Conservation (phyloP, 2,888 invertebrate genomes). For the Metacarcinus magister region DNA sequence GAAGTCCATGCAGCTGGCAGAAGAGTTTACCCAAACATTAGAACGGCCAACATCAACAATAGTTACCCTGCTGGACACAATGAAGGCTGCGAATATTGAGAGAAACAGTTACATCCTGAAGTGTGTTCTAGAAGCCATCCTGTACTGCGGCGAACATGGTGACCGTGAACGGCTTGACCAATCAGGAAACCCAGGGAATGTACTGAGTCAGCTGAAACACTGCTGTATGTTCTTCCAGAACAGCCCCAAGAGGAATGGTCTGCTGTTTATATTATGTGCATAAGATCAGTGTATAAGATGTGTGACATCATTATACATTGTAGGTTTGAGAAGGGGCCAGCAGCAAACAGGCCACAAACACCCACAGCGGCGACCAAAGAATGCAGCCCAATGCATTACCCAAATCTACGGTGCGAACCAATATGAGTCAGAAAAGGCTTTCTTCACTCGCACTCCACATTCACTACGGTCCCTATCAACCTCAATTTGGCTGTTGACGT, state of each 20-base stretch:
- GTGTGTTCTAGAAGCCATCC: too few relatives aligned
- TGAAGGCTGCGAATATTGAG: too few relatives aligned
- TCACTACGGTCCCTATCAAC: neutral
- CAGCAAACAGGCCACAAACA: neutral
- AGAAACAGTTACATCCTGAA: too few relatives aligned
- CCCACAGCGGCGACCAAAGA: neutral
- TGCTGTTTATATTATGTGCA: neutral
- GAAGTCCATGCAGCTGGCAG: too few relatives aligned
- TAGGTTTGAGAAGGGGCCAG: neutral
- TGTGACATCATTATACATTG: too few relatives aligned
- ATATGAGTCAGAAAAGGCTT: neutral
- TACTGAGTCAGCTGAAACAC: neutral
- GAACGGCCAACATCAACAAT: too few relatives aligned
- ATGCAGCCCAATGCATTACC: neutral
- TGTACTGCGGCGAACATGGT: neutral
- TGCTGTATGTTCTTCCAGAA: neutral
- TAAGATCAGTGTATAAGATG: too few relatives aligned
- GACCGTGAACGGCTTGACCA: neutral
- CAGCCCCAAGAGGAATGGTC: constrained; percentile 16
- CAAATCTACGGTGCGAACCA: neutral
- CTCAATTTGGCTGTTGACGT: too few relatives aligned
- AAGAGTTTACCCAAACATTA: too few relatives aligned
- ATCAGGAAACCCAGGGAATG: neutral
- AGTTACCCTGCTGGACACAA: too few relatives aligned
- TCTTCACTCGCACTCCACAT: neutral